Base-by-base conservation (phyloP, 1,140 invertebrate species). In the Bactericera cockerelli region DNA sequence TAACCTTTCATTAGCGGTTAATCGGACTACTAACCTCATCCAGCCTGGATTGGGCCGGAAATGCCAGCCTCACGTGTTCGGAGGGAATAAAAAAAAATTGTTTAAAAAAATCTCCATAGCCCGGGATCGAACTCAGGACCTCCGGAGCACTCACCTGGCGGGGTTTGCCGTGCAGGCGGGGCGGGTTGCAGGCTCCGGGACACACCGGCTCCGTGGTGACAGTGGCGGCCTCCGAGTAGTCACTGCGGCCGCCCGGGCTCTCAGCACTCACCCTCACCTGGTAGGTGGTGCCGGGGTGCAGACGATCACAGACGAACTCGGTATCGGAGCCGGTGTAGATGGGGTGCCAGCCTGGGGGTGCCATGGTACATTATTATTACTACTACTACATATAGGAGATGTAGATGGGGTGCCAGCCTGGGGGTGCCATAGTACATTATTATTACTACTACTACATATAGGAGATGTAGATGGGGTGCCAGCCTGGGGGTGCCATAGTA, bases 241-340 rank as follows among this genome's bases (percentile, higher is more conserved):
- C 79, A 73, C 88, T 88, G 26, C 76, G 70, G 1, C 88, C 89
- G 33, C 84, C 86, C 25, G 71, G 72, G 66, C 80, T 85, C 59
- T 76, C 76, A 67, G 83, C 86, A 55, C 75, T 76, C 22, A 88
- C 85, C 58, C 87, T 73, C 55, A 89, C 71, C 42, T 80, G 77
- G 71, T 93, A 92, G 25, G 79, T 81, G 14, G 81, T 82, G n/a
- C 89, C 89, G n/a, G 89, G 89, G 54, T 75, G 77, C 49, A 93
- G 74, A 26, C 83, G 78, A 68, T 89, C 86, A 72, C 86, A 86
- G 62, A 78, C 75, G 63, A 79, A 82, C 70, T 90, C 87, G n/a
- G 77, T 73, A 21, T 88, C 84, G 26, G 72, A 67, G 11, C 88
- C 87, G 42, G 74, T 74, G 69, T 90, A 91, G 28, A 87, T 77